Evolutionary conservation across 2,888 invertebrate species (phyloP).

Genomic region (Pherbina coryleti): DNA sequence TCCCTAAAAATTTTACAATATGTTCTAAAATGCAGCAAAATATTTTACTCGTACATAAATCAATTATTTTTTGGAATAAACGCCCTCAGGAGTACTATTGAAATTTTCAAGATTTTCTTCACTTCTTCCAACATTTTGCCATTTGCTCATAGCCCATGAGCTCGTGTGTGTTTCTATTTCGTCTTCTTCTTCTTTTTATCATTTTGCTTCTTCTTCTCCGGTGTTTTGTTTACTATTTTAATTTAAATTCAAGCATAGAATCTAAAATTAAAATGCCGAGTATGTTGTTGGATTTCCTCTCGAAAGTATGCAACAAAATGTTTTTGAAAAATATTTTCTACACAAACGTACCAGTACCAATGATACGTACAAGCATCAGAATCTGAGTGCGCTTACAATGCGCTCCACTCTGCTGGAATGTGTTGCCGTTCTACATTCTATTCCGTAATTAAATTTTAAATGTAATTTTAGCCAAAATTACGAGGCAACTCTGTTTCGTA

Average conservation of each 20-base stretch:
- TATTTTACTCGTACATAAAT: too few relatives aligned
- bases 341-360: background rate
- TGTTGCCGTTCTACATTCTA: background rate
- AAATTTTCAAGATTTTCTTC: background rate
- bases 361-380: too few relatives aligned
- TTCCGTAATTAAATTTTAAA: slow-evolving; percentile 27
- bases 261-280: background rate
- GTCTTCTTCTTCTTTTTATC: background rate
- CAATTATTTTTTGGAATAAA: too few relatives aligned
- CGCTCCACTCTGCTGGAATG: too few relatives aligned
- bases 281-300: slow-evolving; percentile 1
- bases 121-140: background rate
- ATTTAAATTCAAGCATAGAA: background rate
- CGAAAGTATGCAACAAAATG: background rate
- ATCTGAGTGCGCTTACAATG: too few relatives aligned
- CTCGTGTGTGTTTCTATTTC: too few relatives aligned
- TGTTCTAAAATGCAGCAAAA: too few relatives aligned
- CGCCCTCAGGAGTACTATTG: background rate
- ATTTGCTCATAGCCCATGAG: background rate
- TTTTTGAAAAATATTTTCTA: background rate
- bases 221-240: background rate
- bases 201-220: too few relatives aligned
- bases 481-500: slow-evolving; percentile 19
- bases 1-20: too few relatives aligned
- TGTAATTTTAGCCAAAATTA: slow-evolving; percentile 28